These are phyloP conservation scores for Aplochiton taeniatus DNA, from an alignment of 2,797 vertebrate genomes.

Conservation along the genomic window DNA sequence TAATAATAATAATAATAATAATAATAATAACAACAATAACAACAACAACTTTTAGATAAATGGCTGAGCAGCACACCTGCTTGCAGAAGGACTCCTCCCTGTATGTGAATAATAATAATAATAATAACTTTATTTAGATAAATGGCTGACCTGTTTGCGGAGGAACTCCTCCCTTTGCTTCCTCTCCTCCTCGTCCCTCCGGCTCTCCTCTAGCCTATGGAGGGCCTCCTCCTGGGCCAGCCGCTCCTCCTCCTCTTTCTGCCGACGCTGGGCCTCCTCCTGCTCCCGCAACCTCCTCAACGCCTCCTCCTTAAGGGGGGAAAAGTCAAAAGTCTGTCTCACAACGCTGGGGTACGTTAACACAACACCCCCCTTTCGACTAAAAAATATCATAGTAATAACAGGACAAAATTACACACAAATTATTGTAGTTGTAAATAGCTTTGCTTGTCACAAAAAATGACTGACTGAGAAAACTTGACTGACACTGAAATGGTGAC, in stretches of 20 bases:
- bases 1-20: too few relatives aligned
- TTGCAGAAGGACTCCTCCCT: neutral
- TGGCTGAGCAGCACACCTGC: slow-evolving; percentile 55
- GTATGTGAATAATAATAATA: too few relatives aligned
- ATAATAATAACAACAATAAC: too few relatives aligned
- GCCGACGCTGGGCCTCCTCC: slow-evolving; percentile 86
- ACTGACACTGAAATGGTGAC: too few relatives aligned
- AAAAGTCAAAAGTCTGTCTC: slow-evolving; percentile 16
- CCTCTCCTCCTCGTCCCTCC: slow-evolving; percentile 87
- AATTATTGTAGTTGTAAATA: too few relatives aligned
- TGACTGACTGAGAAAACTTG: neutral
- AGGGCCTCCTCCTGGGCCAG: slow-evolving; percentile 91
- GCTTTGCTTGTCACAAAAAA: too few relatives aligned
- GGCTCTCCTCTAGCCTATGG: slow-evolving; percentile 85
- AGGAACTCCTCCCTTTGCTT: slow-evolving; percentile 89
- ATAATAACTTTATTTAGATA: too few relatives aligned
- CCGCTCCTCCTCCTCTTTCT: slow-evolving; percentile 87
- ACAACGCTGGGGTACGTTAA: too few relatives aligned
- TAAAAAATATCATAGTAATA: too few relatives aligned
- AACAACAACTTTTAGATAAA: too few relatives aligned
- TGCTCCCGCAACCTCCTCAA: slow-evolving; percentile 87
- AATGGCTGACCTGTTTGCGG: slow-evolving; percentile 85
- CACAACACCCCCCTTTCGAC: too few relatives aligned
- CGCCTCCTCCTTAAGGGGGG: slow-evolving; percentile 84
- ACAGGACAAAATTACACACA: too few relatives aligned